Evolutionary conservation across 2,113 vertebrate genomes (phyloP), one percentile per base, ranked within the genome.

Genomic region (Alaudala cheleensis): DNA sequence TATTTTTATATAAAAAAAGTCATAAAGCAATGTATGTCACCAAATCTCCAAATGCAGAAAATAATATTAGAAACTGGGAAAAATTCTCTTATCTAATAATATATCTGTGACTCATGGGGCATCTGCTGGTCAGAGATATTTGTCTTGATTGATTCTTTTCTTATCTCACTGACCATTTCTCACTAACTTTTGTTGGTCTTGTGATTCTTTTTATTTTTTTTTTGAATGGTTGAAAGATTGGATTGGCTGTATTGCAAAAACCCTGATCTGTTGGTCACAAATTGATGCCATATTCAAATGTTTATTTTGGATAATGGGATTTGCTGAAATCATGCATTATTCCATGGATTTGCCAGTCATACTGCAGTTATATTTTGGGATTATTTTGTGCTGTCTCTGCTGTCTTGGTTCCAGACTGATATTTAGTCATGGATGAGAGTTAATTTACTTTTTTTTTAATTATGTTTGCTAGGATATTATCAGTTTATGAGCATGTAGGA

Each of bases 301-400:
- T 95, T 97, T 94, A 91, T 90, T 96, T 97, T 91, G 51, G 71
- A 92, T 89, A 73, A 86, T 79, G 40, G 40, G 44, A 90, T 96
- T 92, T 94, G 37, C 73, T 95, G 81, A 96, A 79, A 79, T 91
- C 25, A 91, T 73, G 12, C 12, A 84, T 94, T 90, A 86, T 93
- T 95, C 80, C 61, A n/a, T 79, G 93, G 50, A 45, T 78, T 86
- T 95, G 34, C 42, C 42, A 54, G 58, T 65, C 69, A 64, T 66
- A 69, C 40, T 93, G 54, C 20, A 84, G 76, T 92, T 92, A 81
- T 31, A 65, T 79, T 91, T 95, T 96, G 53, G 28, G 24, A 86
- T 90, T 94, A 81, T 93, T 95, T 95, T 86, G 18, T 91, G 76
- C 72, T 79, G 42, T 79, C 26, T 86, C 58, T 69, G 47, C 69